phyloP scores from a whole-genome alignment of 1,140 invertebrate species.

The Drosophila athabasca region DNA sequence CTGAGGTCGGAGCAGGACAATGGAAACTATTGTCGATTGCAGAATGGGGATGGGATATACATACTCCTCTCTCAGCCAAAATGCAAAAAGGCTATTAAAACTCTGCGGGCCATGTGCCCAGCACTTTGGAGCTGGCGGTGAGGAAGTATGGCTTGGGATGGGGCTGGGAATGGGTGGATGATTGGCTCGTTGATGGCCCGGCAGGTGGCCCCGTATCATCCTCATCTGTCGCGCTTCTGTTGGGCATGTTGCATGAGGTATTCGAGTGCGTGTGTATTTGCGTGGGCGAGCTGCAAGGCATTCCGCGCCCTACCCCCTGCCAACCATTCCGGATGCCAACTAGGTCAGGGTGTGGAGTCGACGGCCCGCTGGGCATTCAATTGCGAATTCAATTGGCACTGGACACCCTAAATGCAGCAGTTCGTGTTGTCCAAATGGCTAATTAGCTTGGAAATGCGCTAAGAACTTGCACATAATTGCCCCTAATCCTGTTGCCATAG shows the following conservation, averaged over 20 bases:
- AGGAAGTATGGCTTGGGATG: neutral
- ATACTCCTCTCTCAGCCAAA: conserved; percentile 8
- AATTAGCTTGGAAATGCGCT: conserved; percentile 77
- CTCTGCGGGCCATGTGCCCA: conserved; percentile 4
- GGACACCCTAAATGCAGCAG: conserved; percentile 55
- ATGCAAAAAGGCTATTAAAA: conserved; percentile 53
- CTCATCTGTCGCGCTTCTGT: conserved; percentile 45
- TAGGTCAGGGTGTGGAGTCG: conserved; percentile 22
- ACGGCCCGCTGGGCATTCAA: conserved; percentile 54
- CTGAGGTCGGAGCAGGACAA: conserved; percentile 9
- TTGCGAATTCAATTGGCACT: conserved; percentile 68
- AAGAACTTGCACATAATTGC: conserved; percentile 80
- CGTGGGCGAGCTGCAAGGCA: conserved; percentile 16
- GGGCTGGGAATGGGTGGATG: no score
- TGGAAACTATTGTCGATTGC: conserved; percentile 36
- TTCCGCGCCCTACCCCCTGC: conserved; percentile 17
- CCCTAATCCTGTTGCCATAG: conserved; percentile 49
- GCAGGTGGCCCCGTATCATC: conserved; percentile 57
- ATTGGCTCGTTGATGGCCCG: conserved; percentile 27
- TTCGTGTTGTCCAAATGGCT: conserved; percentile 58
- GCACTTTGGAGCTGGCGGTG: no score
- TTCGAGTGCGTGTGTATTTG: conserved; percentile 3
- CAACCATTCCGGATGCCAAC: conserved; percentile 36
- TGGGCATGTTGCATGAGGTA: conserved; percentile 30
- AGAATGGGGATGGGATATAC: conserved; percentile 10